A percentile compares a stretch with the other conserved stretches of the same genome.
Evolutionary conservation across 2,888 invertebrate species (phyloP).

Genomic region (Torymus tubicola): DNA sequence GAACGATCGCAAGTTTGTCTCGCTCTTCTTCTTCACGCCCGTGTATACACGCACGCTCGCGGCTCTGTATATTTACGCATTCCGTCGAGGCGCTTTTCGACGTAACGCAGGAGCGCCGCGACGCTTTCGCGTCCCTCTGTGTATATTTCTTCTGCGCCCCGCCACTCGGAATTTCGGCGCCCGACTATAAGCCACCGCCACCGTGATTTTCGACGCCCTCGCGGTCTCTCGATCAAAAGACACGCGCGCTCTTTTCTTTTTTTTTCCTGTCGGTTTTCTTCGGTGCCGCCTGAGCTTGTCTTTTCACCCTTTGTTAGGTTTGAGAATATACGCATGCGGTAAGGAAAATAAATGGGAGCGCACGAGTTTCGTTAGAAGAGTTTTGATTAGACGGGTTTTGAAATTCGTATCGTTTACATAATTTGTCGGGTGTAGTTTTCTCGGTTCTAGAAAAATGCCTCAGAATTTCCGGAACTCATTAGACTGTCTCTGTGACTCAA

Average conservation of each 20-base stretch:
- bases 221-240: conserved; percentile 16
- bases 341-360: conserved; percentile 31
- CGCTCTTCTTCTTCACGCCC: conserved; percentile 49
- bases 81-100: conserved; percentile 66
- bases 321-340: background rate
- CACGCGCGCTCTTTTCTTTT: background rate
- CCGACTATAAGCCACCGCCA: background rate
- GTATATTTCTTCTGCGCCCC: conserved; percentile 73
- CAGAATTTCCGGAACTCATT: background rate
- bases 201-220: conserved; percentile 14
- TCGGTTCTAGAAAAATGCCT: conserved; percentile 2
- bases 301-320: conserved; percentile 34
- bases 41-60: conserved; percentile 45
- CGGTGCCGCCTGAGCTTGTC: background rate
- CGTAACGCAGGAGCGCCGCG: conserved; percentile 74
- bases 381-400: conserved; percentile 29
- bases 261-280: background rate
- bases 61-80: conserved; percentile 74
- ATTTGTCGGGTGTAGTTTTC: conserved; percentile 27
- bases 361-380: background rate
- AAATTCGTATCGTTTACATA: conserved; percentile 42
- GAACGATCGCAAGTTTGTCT: conserved; percentile 34
- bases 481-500: background rate
- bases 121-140: conserved; percentile 71
- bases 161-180: conserved; percentile 59